phyloP scores from a whole-genome alignment of 2,888 invertebrate species.

The Drosophila kanekoi region DNA sequence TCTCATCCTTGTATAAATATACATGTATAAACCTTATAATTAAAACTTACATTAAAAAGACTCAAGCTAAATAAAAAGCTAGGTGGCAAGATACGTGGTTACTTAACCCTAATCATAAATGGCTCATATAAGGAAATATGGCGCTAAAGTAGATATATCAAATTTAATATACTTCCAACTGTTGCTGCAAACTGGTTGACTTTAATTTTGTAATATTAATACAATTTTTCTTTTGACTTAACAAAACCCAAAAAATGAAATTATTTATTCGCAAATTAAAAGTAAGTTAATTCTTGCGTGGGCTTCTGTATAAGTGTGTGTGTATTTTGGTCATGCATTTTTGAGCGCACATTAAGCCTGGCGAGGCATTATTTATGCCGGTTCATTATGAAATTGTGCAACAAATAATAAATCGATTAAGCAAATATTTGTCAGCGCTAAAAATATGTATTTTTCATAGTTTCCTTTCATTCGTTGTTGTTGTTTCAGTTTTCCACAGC shows the following conservation, averaged over 20 bases:
- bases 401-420: constrained; percentile 80
- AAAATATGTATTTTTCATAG: constrained; percentile 69
- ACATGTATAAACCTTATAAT: no score
- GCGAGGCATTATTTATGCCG: constrained; percentile 67
- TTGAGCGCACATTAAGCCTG: constrained; percentile 48
- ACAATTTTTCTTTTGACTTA: constrained; percentile 8
- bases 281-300: background rate
- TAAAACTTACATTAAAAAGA: no score
- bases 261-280: constrained; percentile 12
- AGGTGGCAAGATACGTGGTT: no score
- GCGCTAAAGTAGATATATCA: background rate
- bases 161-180: background rate
- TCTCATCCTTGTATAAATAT: no score
- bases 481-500: constrained; percentile 32
- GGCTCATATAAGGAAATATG: background rate
- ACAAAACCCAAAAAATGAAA: constrained; percentile 4
- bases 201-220: constrained; percentile 3
- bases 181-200: constrained; percentile 4
- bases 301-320: background rate
- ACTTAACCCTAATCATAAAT: no score
- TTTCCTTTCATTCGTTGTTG: constrained; percentile 25
- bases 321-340: constrained; percentile 35
- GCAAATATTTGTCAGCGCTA: constrained; percentile 77
- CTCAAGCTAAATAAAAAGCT: no score
- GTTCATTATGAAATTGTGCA: constrained; percentile 77